Evolutionary conservation across 2,797 vertebrate species (phyloP), one percentile per base, ranked within the genome.

Genomic region (Chaunax sp.): DNA sequence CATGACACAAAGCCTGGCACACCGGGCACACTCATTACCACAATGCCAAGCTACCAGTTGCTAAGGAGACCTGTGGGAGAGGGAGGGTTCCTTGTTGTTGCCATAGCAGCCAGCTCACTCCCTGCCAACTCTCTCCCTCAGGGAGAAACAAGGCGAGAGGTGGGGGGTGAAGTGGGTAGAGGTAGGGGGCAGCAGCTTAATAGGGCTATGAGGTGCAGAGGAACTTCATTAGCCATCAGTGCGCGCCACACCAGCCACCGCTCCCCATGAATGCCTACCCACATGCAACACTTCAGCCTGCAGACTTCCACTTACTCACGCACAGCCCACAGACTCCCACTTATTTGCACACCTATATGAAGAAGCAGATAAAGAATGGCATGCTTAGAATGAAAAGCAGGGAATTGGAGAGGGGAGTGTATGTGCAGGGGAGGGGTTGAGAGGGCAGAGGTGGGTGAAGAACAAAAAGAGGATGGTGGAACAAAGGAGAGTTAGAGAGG

Each of bases 61-160:
- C 93, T 94, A 94, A 95, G 93, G 93, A 94, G 94, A 95, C 93
- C 92, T 93, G 92, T 92, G 93, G 93, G 93, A 94, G 92, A 94
- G 92, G 93, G 92, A 95, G 93, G 93, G 89, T 90, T 94, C 92
- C 87, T 89, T 82, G 89, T 90, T 93, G 94, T 95, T 94, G 92
- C 94, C 89, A 95, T 95, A 93, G 93, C 93, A 95, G 93, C 93
- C 90, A 44, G 85, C 81, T 89, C 69, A 84, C 90, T 94, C 92
- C 91, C 89, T 93, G 91, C 92, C 92, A 93, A 90, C 89, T 90
- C 86, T 86, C 89, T 92, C 92, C 92, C 90, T 90, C 84, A 53
- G 92, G 91, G 90, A 91, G 86, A 90, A 89, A 90, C 89, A 87
- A 88, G 86, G 87, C 87, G 72, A 90, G 86, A 87, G 91, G 89